Conservation (phyloP, 2,113 vertebrate genomes). For the Pandion haliaetus region DNA sequence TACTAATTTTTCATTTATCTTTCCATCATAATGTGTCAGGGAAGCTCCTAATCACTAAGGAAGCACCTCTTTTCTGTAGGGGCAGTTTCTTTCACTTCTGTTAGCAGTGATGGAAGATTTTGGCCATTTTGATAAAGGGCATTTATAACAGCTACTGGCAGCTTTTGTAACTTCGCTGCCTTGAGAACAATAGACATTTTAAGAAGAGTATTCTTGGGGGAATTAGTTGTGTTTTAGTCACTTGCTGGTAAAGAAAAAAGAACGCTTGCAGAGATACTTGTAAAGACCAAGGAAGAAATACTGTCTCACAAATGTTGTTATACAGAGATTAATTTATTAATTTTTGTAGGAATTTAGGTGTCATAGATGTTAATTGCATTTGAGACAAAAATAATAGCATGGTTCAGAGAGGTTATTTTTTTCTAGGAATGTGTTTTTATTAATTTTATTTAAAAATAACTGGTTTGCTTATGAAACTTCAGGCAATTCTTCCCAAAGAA, state of each 20-base stretch:
- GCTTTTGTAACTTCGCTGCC: background rate
- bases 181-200: background rate
- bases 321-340: background rate
- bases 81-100: background rate
- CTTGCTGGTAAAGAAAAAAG: background rate
- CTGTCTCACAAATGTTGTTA: background rate
- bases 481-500: background rate
- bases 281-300: background rate
- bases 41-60: background rate
- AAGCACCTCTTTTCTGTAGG: background rate
- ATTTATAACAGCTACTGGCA: background rate
- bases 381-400: background rate
- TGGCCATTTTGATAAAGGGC: background rate
- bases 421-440: background rate
- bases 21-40: background rate
- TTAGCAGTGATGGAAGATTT: background rate
- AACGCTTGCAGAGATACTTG: background rate
- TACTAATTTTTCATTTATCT: background rate
- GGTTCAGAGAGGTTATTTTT: background rate
- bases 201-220: background rate
- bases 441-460: background rate
- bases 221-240: background rate
- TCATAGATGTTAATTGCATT: background rate
- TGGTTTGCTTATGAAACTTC: background rate
- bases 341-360: background rate